Evolutionary conservation across 2,888 invertebrate genomes (phyloP), one percentile per base, ranked within the genome.

Genomic region (Stenurella melanura): DNA sequence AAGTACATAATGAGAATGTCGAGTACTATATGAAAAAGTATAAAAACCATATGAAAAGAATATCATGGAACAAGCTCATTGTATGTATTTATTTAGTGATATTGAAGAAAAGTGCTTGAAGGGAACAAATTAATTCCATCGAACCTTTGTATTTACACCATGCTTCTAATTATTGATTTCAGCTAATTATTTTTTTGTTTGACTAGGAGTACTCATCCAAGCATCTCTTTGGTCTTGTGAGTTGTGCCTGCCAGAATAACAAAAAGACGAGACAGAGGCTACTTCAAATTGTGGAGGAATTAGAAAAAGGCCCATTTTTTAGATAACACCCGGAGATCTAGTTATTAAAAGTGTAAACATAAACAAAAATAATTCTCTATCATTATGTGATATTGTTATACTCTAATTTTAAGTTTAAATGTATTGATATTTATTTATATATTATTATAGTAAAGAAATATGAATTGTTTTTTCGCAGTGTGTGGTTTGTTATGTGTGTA

Each of bases 211-310:
- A 98, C 90, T 96, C 97, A 0, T 91, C 93, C 60, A 97, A 96
- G 85, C 99, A 99, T 90, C 89, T 98, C 74, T 90, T 93, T 67
- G 95, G 96, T 18, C 91, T 99, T 57, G 94, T 98, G 0, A 93
- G 93, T 74, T 97, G 96, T 85, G 94, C 96, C 0, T 96, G 96
- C 87, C 96, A 97, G 84, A 96, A 96, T 85, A 95, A 95, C 88
- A 98, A 97, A 87, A 96, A 96, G 85, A 94, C 95, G 57, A 93
- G 95, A 61, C 97, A 97, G 87, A 94, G 94, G 82, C 90, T 98
- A 74, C 90, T 93, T 7, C 92, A 92, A 75, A 89, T 96, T 63
- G 91, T 97, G 69, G 97, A 96, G 84, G 92, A 89, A 69, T 79
- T 86, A 63, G 89, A 90, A 76, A 88, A 85, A 78, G 82, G 74